Conservation (phyloP, 2,797 vertebrate species). For the Gymnopithys bicolor region DNA sequence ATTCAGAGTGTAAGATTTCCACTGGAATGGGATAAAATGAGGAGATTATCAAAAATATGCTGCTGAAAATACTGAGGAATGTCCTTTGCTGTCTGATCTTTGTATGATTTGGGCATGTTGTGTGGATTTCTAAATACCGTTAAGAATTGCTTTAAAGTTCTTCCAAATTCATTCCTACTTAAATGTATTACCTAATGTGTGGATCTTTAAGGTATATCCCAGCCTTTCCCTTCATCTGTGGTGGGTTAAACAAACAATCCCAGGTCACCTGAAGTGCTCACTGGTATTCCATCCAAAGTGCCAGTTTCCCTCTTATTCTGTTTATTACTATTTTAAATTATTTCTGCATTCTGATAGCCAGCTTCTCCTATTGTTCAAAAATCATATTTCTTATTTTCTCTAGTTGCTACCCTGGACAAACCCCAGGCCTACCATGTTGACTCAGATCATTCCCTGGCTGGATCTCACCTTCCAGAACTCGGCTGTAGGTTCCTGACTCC, state of each 20-base stretch:
- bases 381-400: neutral
- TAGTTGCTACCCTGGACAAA: neutral
- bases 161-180: neutral
- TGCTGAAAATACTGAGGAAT: neutral
- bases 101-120: neutral
- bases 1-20: neutral
- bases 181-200: accelerated
- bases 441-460: neutral
- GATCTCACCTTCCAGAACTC: neutral
- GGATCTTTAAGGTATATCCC: neutral
- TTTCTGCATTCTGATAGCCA: neutral
- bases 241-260: neutral
- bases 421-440: neutral
- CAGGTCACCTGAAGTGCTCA: neutral
- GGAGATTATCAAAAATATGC: neutral
- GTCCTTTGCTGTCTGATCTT: neutral
- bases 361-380: neutral
- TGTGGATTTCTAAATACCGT: neutral
- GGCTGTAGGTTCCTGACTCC: neutral
- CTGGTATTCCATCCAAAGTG: neutral
- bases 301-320: neutral
- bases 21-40: neutral
- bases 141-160: neutral
- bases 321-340: neutral
- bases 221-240: neutral